Evolutionary conservation across 2,113 vertebrate species (phyloP).

Genomic region (Okapia johnstoni): DNA sequence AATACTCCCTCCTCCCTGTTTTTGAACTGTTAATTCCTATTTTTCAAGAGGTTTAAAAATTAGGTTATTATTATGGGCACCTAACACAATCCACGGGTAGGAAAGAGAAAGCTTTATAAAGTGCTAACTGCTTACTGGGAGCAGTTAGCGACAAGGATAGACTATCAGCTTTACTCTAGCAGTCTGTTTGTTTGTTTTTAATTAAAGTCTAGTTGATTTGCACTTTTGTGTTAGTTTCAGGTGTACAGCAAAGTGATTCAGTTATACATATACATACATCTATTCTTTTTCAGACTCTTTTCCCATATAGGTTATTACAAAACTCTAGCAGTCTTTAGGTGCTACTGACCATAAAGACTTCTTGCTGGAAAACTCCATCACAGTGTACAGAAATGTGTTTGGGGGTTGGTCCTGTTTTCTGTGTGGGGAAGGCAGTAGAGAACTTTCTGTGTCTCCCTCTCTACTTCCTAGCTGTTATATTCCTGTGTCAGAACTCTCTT

Average conservation of each 20-base stretch:
- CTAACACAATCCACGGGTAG: background rate
- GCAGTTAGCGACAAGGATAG: background rate
- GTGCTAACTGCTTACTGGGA: background rate
- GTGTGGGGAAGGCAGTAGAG: background rate
- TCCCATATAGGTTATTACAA: background rate
- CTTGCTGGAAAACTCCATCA: background rate
- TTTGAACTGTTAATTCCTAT: background rate
- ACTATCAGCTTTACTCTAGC: background rate
- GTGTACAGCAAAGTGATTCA: background rate
- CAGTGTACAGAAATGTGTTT: background rate
- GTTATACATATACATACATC: too few species aligned
- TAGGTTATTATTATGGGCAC: background rate
- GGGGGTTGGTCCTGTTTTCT: background rate
- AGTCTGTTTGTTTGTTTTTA: background rate
- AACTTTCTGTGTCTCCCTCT: background rate
- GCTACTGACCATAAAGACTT: background rate
- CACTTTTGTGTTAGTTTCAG: background rate
- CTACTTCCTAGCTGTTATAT: background rate
- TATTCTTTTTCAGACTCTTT: background rate
- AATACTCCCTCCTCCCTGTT: background rate
- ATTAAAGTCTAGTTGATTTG: background rate
- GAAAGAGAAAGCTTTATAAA: background rate
- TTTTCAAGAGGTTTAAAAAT: background rate
- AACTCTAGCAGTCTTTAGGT: background rate
- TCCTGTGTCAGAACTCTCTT: background rate